These are phyloP conservation scores for Xyliphius kryptos DNA, from an alignment of 2,113 vertebrate species.

Conservation along the genomic window DNA sequence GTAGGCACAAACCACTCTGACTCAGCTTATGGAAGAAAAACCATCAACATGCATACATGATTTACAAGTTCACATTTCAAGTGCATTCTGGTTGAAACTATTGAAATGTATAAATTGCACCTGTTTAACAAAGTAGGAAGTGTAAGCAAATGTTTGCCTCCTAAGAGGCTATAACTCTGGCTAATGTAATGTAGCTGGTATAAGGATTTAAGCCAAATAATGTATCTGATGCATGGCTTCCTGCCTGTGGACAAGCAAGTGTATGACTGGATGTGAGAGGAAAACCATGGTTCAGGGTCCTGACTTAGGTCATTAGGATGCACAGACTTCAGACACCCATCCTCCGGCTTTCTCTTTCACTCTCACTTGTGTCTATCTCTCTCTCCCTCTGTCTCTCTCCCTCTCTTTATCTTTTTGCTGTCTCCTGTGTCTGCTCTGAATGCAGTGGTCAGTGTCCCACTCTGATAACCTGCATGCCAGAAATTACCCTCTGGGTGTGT, in stretches of 20 bases:
- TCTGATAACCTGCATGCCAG: slow-evolving; percentile 67
- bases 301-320: slow-evolving; percentile 38
- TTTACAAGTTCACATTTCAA: too few relatives aligned
- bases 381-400: too few relatives aligned
- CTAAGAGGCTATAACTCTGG: too few relatives aligned
- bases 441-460: slow-evolving; percentile 36
- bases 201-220: too few relatives aligned
- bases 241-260: slow-evolving; percentile 12
- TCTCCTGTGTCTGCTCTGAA: slow-evolving; percentile 38
- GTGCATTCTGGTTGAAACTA: too few relatives aligned
- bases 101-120: too few relatives aligned
- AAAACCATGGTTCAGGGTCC: slow-evolving; percentile 11
- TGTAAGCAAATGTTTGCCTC: too few relatives aligned
- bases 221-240: slow-evolving; percentile 11
- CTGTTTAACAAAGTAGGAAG: too few relatives aligned
- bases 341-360: slow-evolving; percentile 34
- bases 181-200: not conserved
- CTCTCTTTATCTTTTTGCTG: slow-evolving; percentile 25
- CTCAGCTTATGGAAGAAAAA: slow-evolving; percentile 14
- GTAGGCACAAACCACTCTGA: slow-evolving; percentile 44
- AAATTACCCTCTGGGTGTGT: slow-evolving; percentile 37
- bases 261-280: slow-evolving; percentile 8
- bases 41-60: slow-evolving; percentile 1
- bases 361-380: too few relatives aligned
- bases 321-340: slow-evolving; percentile 53